Evolutionary conservation across 1,140 invertebrate species (phyloP).

Genomic region (Cepaea nemoralis): DNA sequence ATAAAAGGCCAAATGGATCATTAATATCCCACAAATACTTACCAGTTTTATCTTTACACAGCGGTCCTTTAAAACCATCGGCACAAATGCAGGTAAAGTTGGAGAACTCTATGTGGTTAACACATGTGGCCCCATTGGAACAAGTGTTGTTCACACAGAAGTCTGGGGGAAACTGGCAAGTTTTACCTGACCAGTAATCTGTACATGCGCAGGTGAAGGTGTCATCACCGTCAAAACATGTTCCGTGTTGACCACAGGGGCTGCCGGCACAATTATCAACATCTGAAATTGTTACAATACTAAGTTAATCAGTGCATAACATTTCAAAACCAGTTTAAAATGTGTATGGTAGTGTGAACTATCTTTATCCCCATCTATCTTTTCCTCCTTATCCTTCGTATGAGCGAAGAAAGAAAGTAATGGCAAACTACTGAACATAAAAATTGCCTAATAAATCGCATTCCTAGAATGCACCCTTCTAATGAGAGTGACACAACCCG

Average conservation of each 20-base stretch:
- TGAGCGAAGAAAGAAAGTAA: too few species aligned
- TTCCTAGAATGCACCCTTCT: too few species aligned
- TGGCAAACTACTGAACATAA: too few species aligned
- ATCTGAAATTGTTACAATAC: neutral
- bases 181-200: neutral
- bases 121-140: neutral
- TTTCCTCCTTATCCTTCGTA: too few species aligned
- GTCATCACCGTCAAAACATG: conserved; percentile 8
- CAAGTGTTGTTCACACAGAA: neutral
- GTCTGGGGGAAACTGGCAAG: conserved; percentile 12
- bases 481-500: too few species aligned
- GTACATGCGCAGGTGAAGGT: neutral
- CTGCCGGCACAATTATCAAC: neutral
- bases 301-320: too few species aligned
- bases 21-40: neutral
- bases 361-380: too few species aligned
- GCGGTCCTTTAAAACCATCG: neutral
- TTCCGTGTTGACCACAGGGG: conserved; percentile 7
- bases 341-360: too few species aligned
- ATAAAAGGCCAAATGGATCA: neutral
- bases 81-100: conserved; percentile 8
- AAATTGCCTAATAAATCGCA: too few species aligned
- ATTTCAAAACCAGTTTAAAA: too few species aligned
- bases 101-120: neutral
- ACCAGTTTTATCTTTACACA: conserved; percentile 3